Conservation (phyloP, 2,113 vertebrate genomes). For the Circaetus cinerascens region DNA sequence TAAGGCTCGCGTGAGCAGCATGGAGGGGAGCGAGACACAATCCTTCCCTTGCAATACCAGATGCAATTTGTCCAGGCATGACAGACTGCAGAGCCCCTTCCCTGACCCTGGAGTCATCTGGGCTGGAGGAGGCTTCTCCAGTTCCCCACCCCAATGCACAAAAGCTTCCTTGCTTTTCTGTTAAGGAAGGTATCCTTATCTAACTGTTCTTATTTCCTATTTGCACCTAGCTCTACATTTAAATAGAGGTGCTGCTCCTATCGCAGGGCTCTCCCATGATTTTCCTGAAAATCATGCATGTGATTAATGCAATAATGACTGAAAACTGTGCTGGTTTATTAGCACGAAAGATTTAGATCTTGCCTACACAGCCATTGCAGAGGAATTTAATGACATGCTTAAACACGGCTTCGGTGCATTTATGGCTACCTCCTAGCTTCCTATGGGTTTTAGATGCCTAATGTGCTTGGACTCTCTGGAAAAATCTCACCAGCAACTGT, state of each 20-base stretch:
- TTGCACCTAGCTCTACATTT: not conserved
- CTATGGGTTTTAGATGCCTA: not conserved
- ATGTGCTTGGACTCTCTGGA: not conserved
- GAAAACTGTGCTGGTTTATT: not conserved
- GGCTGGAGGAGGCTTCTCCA: not conserved
- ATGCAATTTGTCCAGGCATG: not conserved
- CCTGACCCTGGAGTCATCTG: not conserved
- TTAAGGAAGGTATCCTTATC: not conserved
- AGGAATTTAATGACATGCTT: not conserved
- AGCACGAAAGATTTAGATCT: not conserved
- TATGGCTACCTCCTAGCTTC: not conserved
- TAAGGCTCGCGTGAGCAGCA: not conserved
- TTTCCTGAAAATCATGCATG: not conserved
- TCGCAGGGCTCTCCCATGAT: not conserved
- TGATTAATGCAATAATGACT: not conserved
- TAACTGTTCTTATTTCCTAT: not conserved
- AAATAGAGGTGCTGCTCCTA: not conserved
- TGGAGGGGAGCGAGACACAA: not conserved
- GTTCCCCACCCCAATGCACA: not conserved
- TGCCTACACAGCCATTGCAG: not conserved
- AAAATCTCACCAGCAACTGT: not conserved
- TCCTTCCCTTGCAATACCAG: not conserved
- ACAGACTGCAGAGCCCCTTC: not conserved
- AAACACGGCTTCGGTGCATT: fast-evolving
- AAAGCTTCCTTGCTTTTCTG: not conserved